phyloP scores from a whole-genome alignment of 2,888 invertebrate genomes.

The Drosophila silvestris region DNA sequence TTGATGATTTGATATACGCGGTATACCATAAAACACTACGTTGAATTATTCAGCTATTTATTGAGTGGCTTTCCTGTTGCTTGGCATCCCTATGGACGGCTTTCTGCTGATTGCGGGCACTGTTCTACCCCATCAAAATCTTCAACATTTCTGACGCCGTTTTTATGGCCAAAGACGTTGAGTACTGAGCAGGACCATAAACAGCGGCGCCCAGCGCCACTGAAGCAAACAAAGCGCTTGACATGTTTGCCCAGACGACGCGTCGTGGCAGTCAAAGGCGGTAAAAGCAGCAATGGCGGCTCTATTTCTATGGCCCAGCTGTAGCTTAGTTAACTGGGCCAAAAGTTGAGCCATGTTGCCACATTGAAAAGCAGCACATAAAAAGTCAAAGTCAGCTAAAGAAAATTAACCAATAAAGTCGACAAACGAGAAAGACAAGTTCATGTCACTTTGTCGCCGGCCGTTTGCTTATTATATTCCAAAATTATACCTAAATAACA shows the following conservation, averaged over 20 bases:
- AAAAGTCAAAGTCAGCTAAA: constrained; percentile 50
- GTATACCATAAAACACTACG: background rate
- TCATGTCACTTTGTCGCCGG: constrained; percentile 43
- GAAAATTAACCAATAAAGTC: constrained; percentile 66
- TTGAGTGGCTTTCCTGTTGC: background rate
- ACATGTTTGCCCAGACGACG: constrained; percentile 74
- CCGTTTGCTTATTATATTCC: constrained; percentile 35
- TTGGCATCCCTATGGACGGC: constrained; percentile 30
- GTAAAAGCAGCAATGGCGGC: constrained; percentile 11
- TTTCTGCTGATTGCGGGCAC: constrained; percentile 16
- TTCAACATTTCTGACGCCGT: constrained; percentile 51
- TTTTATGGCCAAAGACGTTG: constrained; percentile 50
- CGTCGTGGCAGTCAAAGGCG: constrained; percentile 49
- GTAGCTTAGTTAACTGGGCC: constrained; percentile 61
- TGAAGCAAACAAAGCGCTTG: constrained; percentile 73
- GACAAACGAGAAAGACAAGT: constrained; percentile 46
- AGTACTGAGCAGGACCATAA: constrained; percentile 47
- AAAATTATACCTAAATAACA: constrained; percentile 40
- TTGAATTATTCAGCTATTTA: constrained; percentile 1
- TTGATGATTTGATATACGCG: background rate
- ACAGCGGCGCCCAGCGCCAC: constrained; percentile 49
- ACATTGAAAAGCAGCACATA: constrained; percentile 59
- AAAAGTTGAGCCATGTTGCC: constrained; percentile 22
- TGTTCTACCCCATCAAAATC: constrained; percentile 39
- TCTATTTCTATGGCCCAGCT: constrained; percentile 34